Base-by-base conservation (phyloP, 2,113 vertebrate species). In the Triplophysa siluroides region DNA sequence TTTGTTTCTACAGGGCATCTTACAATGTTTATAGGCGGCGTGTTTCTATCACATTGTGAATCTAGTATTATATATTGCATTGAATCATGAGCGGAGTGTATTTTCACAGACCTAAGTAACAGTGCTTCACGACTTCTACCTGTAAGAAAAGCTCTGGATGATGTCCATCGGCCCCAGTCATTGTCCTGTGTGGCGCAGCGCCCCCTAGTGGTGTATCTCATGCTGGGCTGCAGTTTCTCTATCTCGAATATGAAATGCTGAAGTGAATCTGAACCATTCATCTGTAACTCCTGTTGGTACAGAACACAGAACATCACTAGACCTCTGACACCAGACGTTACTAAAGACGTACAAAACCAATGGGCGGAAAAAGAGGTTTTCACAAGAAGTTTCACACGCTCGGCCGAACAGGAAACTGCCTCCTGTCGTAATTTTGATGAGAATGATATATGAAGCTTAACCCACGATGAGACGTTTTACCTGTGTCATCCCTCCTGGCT, bases 191-290 rank as follows among this genome's bases (percentile, higher is more conserved):
- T 33, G 38, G 81, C 85, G 80, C 91, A 91, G 81, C 85, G 64
- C 14, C 81, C 87, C 60, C 38, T 85, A n/a, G 68, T 33, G 16
- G 43, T 79, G 83, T 91, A 90, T 13, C 0, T 3, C 0, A 45
- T 89, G 84, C 82, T 87, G 21, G 90, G 86, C 47, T 81, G 52
- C 67, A 92, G 80, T 16, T 75, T 41, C 1, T 86, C 47, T 64
- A 91, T n/a, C 33, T 19, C 76, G 9, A 71, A 63, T 60, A 52
- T 1, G 21, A 84, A 87, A 26, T 7, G n/a, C 3, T 68, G 76
- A 11, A 26, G 41, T 5, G 41, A 68, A 2, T 75, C 64, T 8
- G 14, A 45, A 47, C 64, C 78, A 1, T 66, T 71, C 43, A 86
- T 38, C 84, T 90, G 83, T 70, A 74, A 62, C 64, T 78, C 81